phyloP scores from a whole-genome alignment of 2,113 vertebrate species.

The Tylochromis polylepis region DNA sequence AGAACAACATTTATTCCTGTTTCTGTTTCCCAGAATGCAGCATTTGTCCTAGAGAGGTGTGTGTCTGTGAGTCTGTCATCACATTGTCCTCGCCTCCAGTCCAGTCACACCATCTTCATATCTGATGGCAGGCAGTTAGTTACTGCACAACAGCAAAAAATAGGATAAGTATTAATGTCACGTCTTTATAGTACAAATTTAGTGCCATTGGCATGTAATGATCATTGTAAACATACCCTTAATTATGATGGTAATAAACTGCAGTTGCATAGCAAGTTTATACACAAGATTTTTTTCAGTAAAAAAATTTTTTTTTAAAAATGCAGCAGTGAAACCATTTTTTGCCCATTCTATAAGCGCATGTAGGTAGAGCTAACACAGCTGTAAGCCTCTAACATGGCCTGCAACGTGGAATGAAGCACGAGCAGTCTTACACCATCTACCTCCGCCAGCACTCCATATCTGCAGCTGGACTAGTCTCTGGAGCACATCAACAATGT shows the following conservation, averaged over 20 bases:
- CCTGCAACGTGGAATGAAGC: neutral
- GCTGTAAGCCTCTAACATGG: neutral
- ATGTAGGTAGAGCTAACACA: neutral
- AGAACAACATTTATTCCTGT: neutral
- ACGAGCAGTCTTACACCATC: neutral
- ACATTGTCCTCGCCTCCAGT: slow-evolving; percentile 10
- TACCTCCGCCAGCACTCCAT: neutral
- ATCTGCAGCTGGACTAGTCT: neutral
- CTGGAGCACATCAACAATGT: neutral
- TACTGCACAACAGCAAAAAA: neutral
- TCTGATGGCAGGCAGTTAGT: neutral
- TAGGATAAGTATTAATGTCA: neutral
- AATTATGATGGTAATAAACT: neutral
- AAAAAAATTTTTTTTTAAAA: neutral
- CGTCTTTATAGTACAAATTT: neutral
- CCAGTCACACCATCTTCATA: neutral
- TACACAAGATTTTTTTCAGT: neutral
- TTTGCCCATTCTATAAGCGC: neutral
- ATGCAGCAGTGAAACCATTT: neutral
- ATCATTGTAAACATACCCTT: neutral
- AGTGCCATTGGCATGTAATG: neutral
- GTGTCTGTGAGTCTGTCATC: slow-evolving; percentile 36
- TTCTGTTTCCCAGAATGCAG: slow-evolving; percentile 21
- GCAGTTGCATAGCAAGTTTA: neutral
- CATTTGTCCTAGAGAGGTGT: neutral